These are phyloP conservation scores for Cataglyphis cursor DNA, from an alignment of 2,888 invertebrate genomes.

Conservation along the genomic window DNA sequence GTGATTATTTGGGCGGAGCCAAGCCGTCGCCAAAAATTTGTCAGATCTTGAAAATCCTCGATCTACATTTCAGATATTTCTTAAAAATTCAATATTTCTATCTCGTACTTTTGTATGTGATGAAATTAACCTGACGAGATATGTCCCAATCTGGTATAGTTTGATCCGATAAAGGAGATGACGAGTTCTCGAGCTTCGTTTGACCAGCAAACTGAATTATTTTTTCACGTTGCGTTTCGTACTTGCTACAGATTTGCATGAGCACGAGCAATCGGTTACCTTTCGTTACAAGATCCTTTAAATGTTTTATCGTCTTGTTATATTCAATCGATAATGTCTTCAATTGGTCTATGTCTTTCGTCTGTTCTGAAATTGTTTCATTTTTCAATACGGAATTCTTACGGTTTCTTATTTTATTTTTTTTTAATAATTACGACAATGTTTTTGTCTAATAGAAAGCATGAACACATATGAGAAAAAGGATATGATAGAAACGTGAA, in stretches of 20 bases:
- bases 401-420: neutral
- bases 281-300: constrained; percentile 71
- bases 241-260: constrained; percentile 79
- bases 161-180: neutral
- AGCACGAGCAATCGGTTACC: constrained; percentile 74
- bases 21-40: constrained; percentile 78
- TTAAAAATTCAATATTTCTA: constrained; percentile 13
- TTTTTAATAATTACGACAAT: neutral
- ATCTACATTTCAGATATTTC: constrained; percentile 55
- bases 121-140: neutral
- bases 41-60: constrained; percentile 67
- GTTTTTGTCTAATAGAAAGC: neutral
- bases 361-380: constrained; percentile 71
- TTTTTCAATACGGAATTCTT: neutral
- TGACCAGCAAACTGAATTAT: constrained; percentile 61
- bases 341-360: constrained; percentile 73
- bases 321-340: constrained; percentile 73
- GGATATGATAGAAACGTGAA: neutral
- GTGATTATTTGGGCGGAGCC: constrained; percentile 67
- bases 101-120: neutral
- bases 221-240: constrained; percentile 79
- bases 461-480: neutral
- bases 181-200: neutral
- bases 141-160: neutral
- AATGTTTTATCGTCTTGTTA: constrained; percentile 68